These are phyloP conservation scores for Sturnus vulgaris DNA, from an alignment of 2,113 vertebrate species.

Conservation along the genomic window DNA sequence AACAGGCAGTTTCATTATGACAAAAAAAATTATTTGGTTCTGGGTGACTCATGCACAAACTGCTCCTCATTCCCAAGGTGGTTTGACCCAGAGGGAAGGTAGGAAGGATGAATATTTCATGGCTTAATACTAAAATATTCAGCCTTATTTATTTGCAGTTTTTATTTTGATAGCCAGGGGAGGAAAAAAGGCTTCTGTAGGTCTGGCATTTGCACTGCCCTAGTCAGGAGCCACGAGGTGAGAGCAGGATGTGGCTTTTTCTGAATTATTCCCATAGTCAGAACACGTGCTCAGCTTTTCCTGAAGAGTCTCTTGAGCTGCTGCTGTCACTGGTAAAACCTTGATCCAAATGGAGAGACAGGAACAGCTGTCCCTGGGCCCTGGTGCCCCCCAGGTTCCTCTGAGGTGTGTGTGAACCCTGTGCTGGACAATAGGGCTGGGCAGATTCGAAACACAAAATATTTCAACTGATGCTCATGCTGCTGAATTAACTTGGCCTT, in stretches of 20 bases:
- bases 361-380: neutral
- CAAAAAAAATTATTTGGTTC: neutral
- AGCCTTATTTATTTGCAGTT: neutral
- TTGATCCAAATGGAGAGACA: neutral
- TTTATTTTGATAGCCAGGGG: neutral
- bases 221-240: neutral
- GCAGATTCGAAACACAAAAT: neutral
- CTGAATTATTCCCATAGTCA: neutral
- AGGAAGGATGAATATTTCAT: neutral
- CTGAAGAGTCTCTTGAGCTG: neutral
- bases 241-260: neutral
- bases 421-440: neutral
- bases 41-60: neutral
- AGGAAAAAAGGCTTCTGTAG: neutral
- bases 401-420: neutral
- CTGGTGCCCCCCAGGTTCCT: neutral
- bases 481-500: constrained; percentile 12
- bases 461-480: neutral
- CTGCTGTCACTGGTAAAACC: neutral
- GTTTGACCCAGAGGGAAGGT: neutral
- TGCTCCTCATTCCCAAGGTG: neutral
- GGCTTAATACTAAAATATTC: neutral
- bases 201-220: neutral
- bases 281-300: neutral
- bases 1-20: neutral